Evolutionary conservation across 2,113 vertebrate genomes (phyloP), one percentile per base, ranked within the genome.

Genomic region (Apodemus sylvaticus): DNA sequence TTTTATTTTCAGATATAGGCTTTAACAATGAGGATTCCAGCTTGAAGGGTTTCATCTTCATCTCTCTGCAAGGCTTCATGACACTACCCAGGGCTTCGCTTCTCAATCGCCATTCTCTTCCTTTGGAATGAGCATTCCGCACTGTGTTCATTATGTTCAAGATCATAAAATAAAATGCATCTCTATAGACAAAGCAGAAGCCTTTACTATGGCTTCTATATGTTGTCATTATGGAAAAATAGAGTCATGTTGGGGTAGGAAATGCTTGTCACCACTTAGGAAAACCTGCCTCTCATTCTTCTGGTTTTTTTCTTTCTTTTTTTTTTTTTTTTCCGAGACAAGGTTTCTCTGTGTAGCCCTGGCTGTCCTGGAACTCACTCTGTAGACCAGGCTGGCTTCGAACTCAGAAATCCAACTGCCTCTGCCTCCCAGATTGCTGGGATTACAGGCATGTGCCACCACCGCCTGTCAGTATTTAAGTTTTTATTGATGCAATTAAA

Each of bases 21-120:
- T 4, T 53, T 7, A 8, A 19, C 78, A 94, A n/a, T 8, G 1
- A 39, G 3, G 31, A 36, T 3, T 7, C 16, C 11, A 20, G 24
- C 22, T 71, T 16, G 8, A 1, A 19, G 17, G 8, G 19, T 55
- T 39, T 48, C 2, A 17, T 39, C 62, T 68, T 48, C 2, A 29
- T 58, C 45, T 68, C 20, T 19, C 7, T 10, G 22, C 1, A 62
- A n/a, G 31, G 12, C 31, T 16, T 24, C 42, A 1, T 4, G 11
- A 34, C 3, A 16, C 29, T 4, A 68, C 5, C 19, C 31, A 51
- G 2, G 22, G 60, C 39, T 83, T 7, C 5, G 45, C 53, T 3
- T 60, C 13, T 48, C 13, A 0, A 31, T 90, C 39, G 0, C 0
- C 4, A 10, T 16, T 51, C 24, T 29, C 4, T 7, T 20, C 13